Base-by-base conservation (phyloP, 2,888 invertebrate species). In the Eupithecia vulgata region DNA sequence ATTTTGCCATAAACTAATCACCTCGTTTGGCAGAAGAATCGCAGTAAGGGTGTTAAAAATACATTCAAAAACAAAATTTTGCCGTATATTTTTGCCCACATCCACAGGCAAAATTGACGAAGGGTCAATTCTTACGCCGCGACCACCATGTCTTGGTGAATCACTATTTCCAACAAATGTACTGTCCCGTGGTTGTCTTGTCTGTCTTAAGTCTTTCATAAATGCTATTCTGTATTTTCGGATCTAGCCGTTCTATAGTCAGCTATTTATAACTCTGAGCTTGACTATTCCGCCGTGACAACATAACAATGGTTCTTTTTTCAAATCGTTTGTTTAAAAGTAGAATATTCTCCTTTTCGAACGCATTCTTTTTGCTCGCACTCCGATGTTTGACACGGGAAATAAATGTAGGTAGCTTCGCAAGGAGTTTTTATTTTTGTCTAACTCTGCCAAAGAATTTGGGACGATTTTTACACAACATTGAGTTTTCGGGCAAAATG, bases 261-360 rank as follows among this genome's bases (percentile, higher is more conserved):
- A 13, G 15, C 4, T 65, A 4, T 1, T 13, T 25, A 7, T 34
- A 37, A 66, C 74, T 74, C 65, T n/a, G 12, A 21, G 17, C 30
- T 70, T 45, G 13, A 42, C 71, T 75, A 75, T 72, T 69, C 59
- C 40, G 57, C 69, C 25, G 67, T 42, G 72, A 70, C 74, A 69
- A 69, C 66, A 69, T 69, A 73, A 74, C 71, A 75, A 75, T 70
- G 72, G 74, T 69, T 69, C 37, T 34, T 67, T 71, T 71, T 72
- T 74, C 30, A 71, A 74, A 74, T 66, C 68, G 67, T 74, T 74
- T 71, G 68, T 74, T 74, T 69, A 70, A 67, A 71, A 69, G 67
- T 40, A 68, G 65, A 74, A 74, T 67, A 68, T 71, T 68, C 71
- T 74, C 25, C 66, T 71, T 71, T 74, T 66, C 68, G 69, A 69